These are phyloP conservation scores for Idaea biselata DNA, from an alignment of 2,888 invertebrate species.

Conservation along the genomic window DNA sequence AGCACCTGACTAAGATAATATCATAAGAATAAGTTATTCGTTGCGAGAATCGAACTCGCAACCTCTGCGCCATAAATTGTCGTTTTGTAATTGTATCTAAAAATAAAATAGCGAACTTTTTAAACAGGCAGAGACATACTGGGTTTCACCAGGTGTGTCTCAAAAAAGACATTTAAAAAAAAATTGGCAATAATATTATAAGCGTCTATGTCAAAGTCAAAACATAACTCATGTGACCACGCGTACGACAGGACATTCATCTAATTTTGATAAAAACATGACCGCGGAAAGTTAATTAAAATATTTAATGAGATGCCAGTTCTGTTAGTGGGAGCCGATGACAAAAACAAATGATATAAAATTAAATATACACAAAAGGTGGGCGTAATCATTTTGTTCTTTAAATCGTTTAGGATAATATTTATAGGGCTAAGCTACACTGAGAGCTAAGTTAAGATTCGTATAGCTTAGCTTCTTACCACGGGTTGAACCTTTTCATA, in stretches of 20 bases:
- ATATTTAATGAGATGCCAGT: conserved; percentile 72
- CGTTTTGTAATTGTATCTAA: neutral
- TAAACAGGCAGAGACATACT: neutral
- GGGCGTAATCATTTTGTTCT: conserved; percentile 54
- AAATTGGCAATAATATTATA: conserved; percentile 12
- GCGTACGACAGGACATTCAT: conserved; percentile 49
- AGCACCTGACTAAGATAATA: no score
- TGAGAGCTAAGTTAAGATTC: conserved; percentile 7
- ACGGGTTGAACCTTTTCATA: no score
- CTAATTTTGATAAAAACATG: conserved; percentile 63
- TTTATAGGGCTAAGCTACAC: neutral
- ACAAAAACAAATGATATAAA: conserved; percentile 74
- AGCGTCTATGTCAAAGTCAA: conserved; percentile 42
- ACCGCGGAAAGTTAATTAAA: conserved; percentile 72
- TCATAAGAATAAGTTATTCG: neutral
- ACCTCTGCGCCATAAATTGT: neutral
- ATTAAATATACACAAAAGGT: conserved; percentile 64
- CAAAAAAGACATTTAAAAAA: neutral
- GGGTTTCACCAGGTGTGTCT: neutral
- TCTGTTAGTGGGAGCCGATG: conserved; percentile 62
- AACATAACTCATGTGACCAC: conserved; percentile 45
- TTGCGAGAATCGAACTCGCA: neutral
- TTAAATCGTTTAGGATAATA: conserved; percentile 44
- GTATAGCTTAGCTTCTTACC: neutral
- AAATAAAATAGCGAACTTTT: neutral